Base-by-base conservation (phyloP, 2,888 invertebrate species). In the Erynnis tages region DNA sequence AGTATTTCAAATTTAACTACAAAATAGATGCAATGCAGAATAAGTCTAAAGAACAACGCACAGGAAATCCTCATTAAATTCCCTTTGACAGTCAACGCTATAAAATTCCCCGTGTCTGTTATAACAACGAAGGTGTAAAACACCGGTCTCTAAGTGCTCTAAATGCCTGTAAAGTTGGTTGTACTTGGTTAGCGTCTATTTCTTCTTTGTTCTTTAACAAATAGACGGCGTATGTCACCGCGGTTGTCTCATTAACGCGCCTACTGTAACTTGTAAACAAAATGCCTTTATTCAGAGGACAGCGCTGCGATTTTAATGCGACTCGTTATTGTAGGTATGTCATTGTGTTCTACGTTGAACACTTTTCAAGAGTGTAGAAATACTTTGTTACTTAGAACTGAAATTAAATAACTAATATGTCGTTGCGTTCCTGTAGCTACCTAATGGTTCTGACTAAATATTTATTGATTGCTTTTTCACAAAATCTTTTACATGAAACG, bases 231-330 rank as follows among this genome's bases (percentile, higher is more conserved):
- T 58, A 48, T 55, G 60, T 65, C 60, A 59, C 57, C 34, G 52
- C 54, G 30, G 50, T 59, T 65, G 63, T 66, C 63, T 62, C 62
- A 63, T 66, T 65, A 66, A 52, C 56, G 56, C 52, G 47, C 52
- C 48, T 50, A 40, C 53, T 53, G 55, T 43, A 34, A 45, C 58
- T 60, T 54, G 54, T 57, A 57, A 58, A 59, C 54, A 52, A 44
- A 50, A 23, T 43, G 27, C 43, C 52, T 53, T 52, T 40, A 54
- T 45, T 49, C 25, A 19, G 43, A 38, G 29, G 34, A 7, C 47
- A 17, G 41, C 10, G 32, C 17, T 30, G 52, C 50, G 25, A 45
- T 25, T 34, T 44, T 29, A 11, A 47, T 34, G 30, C 47, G 50
- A 56, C 44, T 54, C n/a, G n/a, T n/a, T n/a, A n/a, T n/a, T n/a